These are phyloP conservation scores for Drosophila siamana DNA, from an alignment of 2,888 invertebrate species.

Conservation along the genomic window DNA sequence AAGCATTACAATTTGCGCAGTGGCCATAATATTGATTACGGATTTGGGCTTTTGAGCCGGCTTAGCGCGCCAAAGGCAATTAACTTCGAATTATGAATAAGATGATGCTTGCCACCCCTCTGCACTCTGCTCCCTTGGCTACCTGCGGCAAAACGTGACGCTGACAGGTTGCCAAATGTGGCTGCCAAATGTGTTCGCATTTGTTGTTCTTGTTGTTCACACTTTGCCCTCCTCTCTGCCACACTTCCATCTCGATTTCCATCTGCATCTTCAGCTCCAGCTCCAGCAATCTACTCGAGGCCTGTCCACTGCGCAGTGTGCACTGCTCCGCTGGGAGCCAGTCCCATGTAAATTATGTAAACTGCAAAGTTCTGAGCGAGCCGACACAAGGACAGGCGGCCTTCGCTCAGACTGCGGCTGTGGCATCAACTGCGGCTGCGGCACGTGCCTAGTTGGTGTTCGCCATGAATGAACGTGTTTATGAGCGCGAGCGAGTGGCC, in stretches of 20 bases:
- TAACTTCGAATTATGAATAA: constrained; percentile 63
- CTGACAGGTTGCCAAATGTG: constrained; percentile 41
- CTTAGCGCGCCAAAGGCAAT: constrained; percentile 59
- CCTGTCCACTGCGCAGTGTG: constrained; percentile 12
- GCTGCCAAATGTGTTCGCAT: constrained; percentile 32
- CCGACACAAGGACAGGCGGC: not conserved
- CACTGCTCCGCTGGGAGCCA: constrained; percentile 27
- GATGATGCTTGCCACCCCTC: not conserved
- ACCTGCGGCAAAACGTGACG: constrained; percentile 30
- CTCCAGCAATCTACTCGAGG: not conserved
- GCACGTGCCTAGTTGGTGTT: constrained; percentile 26
- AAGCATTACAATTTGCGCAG: constrained; percentile 50
- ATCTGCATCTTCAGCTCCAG: constrained; percentile 8
- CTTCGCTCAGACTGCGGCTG: not conserved
- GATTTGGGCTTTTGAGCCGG: constrained; percentile 50
- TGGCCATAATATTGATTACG: constrained; percentile 63
- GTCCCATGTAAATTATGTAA: constrained; percentile 50
- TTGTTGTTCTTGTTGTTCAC: constrained; percentile 27
- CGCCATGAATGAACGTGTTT: constrained; percentile 37
- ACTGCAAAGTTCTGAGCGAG: constrained; percentile 39
- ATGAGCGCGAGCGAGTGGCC: constrained; percentile 47
- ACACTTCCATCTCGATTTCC: constrained; percentile 29
- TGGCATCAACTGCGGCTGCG: constrained; percentile 4
- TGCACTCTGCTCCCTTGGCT: not conserved
- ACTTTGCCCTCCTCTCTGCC: no score